Conservation (phyloP, 2,888 invertebrate genomes). For the Agriopis marginaria region DNA sequence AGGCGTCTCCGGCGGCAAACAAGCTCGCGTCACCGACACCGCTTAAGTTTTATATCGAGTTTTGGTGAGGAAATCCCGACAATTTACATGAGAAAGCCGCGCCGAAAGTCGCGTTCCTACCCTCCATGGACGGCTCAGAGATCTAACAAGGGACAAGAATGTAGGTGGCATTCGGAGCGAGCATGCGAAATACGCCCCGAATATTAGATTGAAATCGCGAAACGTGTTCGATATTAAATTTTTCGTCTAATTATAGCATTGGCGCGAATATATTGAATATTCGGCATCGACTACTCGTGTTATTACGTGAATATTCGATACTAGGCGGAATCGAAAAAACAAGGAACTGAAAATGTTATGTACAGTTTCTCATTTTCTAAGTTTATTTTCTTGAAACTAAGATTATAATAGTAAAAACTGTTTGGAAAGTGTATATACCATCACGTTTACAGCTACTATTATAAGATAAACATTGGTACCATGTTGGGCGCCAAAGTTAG, state of each 20-base stretch:
- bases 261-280: conserved; percentile 34
- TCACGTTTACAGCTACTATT: conserved; percentile 63
- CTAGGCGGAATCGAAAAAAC: not conserved
- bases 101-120: conserved; percentile 61
- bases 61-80: conserved; percentile 72
- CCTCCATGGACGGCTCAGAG: conserved; percentile 56
- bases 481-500: conserved; percentile 81
- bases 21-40: conserved; percentile 54
- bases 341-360: not conserved
- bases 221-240: conserved; percentile 69
- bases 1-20: conserved; percentile 39
- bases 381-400: not conserved
- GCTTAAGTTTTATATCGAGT: conserved; percentile 76
- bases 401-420: not conserved
- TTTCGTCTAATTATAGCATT: conserved; percentile 47
- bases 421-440: conserved; percentile 44
- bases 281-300: conserved; percentile 20
- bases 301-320: not conserved
- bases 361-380: not conserved
- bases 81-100: conserved; percentile 80
- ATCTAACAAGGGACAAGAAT: conserved; percentile 76
- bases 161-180: conserved; percentile 72
- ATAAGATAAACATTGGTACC: conserved; percentile 77
- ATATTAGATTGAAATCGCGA: conserved; percentile 75
- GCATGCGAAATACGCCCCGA: conserved; percentile 69